phyloP scores from a whole-genome alignment of 2,888 invertebrate genomes.

The Eurytoma adleriae region DNA sequence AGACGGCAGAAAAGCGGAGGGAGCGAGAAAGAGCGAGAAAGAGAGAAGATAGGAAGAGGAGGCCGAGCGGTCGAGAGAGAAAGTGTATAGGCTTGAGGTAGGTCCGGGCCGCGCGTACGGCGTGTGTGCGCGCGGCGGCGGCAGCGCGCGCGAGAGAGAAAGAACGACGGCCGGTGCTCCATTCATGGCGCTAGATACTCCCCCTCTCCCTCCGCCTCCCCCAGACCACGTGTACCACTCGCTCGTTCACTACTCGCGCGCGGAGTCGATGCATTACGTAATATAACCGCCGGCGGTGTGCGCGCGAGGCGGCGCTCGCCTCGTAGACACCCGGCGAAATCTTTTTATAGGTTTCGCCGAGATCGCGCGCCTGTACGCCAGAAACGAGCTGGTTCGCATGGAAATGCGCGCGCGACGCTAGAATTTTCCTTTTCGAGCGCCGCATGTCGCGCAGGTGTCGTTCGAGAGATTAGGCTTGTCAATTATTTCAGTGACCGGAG shows the following conservation, averaged over 20 bases:
- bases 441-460: too few relatives aligned
- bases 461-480: too few relatives aligned
- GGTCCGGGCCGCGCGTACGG: background rate
- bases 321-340: slow-evolving; percentile 13
- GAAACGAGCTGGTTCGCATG: too few relatives aligned
- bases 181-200: slow-evolving; percentile 35
- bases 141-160: slow-evolving; percentile 14
- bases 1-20: too few relatives aligned
- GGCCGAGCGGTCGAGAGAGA: too few relatives aligned
- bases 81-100: background rate
- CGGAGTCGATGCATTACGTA: slow-evolving; percentile 38
- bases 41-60: background rate
- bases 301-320: background rate
- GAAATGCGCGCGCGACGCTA: too few relatives aligned
- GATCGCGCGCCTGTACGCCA: background rate
- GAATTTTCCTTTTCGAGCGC: too few relatives aligned
- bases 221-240: slow-evolving; percentile 24
- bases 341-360: slow-evolving; percentile 44
- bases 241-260: slow-evolving; percentile 12
- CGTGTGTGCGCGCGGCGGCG: background rate
- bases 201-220: background rate
- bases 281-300: background rate
- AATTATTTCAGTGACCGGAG: too few relatives aligned
- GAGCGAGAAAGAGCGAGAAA: background rate
- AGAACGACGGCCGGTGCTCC: slow-evolving; percentile 40